Evolutionary conservation across 1,140 invertebrate genomes (phyloP), one percentile per base, ranked within the genome.

Genomic region (Drosophila asahinai): DNA sequence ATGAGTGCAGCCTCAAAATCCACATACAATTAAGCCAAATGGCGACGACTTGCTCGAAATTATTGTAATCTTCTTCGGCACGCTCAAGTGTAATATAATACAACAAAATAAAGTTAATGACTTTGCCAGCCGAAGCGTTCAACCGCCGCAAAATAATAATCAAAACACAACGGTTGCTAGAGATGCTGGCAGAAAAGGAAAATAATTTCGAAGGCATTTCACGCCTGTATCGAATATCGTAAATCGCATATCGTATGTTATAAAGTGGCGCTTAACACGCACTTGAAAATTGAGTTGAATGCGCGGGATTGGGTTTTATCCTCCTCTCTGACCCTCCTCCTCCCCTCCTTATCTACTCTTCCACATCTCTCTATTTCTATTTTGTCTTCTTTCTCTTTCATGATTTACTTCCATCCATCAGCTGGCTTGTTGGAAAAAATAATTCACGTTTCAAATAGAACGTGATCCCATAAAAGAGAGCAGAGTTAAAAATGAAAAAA

Each of bases 181-280:
- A 61, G 67, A 73, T 74, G 68, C 71, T 74, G 71, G 17, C 43
- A 52, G 54, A 66, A 51, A 65, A 33, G 25, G 12, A 68, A 58
- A 47, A 52, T 66, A 43, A 33, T 52, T 68, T 48, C 47, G 61
- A 52, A 66, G 52, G 63, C 80, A 77, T 79, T 86, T 83, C 58
- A 62, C 83, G 83, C 76, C 77, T 77, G 58, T 25, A 59, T 49
- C 25, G 58, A 48, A 77, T 63, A 55, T 55, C 47, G 49, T 63
- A 66, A 68, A 43, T 65, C 40, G 43, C 43, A 66, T 62, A 75
- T 52, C 40, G 67, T 49, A 22, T 48, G 68, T 42, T 49, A 48
- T 78, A 89, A 77, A 87, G 86, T 84, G 83, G 81, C 86, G 86
- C 70, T 90, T 80, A 90, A 86, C 86, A 90, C 81, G 82, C 86